Evolutionary conservation across 2,797 vertebrate species (phyloP), one percentile per base, ranked within the genome.

Genomic region (Propithecus deckenii): DNA sequence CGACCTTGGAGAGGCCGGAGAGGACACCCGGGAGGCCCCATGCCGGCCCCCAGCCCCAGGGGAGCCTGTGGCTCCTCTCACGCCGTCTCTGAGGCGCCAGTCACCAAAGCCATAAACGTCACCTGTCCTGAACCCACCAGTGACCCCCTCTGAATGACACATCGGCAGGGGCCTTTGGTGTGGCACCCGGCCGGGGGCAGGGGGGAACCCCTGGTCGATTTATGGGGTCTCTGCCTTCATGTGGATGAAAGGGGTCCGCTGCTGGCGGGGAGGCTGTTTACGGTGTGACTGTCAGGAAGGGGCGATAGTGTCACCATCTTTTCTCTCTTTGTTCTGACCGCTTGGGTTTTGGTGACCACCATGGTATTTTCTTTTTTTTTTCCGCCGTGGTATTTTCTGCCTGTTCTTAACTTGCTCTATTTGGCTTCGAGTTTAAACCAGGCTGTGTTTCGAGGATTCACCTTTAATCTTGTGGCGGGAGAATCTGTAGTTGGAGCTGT

Each of bases 161-260:
- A 67, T 30, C 55, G 81, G 18, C n/a, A 78, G 95, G 96, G 93
- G 18, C 9, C 79, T 67, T 96, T 65, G 59, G 91, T 97, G 89
- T 88, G 86, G 92, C 81, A 94, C 88, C 93, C 15, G 25, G 35
- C 41, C 4, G 13, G 48, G 48, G 35, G 2, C 35, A 0, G 18
- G 52, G 72, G 95, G 76, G 50, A 71, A 57, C 65, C 85, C 93
- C 61, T 74, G 91, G 59, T 87, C 69, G 86, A 93, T 97, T 98
- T 93, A 97, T 90, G 97, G 78, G 89, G 57, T 92, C 89, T 97
- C n/a, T 96, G 57, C 80, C 92, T 96, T 83, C 72, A 74, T 79
- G 65, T 93, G 35, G 23, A 95, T 94, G 59, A 95, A 94, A 95
- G 91, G 91, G 46, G 52, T 91, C 84, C 86, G 83, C 67, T 95